Evolutionary conservation across 92 coral and sea anemone species (phyloP), one percentile per base, ranked within the genome.

Genomic region (Epizoanthus scotinus): DNA sequence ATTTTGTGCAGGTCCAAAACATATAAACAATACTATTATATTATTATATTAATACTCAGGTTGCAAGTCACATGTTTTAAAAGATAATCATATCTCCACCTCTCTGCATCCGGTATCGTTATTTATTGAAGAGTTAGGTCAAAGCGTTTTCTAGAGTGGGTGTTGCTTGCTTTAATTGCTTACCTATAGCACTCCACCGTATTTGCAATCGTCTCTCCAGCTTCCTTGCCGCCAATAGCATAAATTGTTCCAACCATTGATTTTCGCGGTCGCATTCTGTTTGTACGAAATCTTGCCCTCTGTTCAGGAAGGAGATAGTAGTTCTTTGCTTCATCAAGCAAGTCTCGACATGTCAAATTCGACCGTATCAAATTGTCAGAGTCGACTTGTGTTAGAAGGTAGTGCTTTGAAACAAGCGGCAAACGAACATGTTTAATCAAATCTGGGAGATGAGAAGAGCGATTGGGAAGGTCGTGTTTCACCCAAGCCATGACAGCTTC

Each of bases 201-300:
- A 62, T 86, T 96, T 6, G 99, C 95, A 67, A 96, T 96, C 22
- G 98, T 96, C 86, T 96, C 99, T 17, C 99, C 99, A 6, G 99
- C 99, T 82, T 96, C 99, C 82, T 96, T 96, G 10, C 99, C 99
- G 2, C 99, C 99, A 25, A 96, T 90, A 6, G 99, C 99, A 84
- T 86, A 96, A 38, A 96, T 73, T 22, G 96, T 93, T 19, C 99
- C 99, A 57, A 91, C 88, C 90, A 94, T 96, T 0, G 99, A 87
- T 59, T 96, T 96, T 42, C 99, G 81, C 0, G 99, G 99, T 71
- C 88, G 86, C 96, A 91, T 96, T 20, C 99, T 90, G 66, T 86
- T 89, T 2, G 94, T 91, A 8, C 99, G 89, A 84, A 93, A 89
- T 67, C 86, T 85, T 8, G 94, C 98, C 59, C 99, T 85, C 64